Conservation (phyloP, 1,140 invertebrate species). For the Papilio helenus region DNA sequence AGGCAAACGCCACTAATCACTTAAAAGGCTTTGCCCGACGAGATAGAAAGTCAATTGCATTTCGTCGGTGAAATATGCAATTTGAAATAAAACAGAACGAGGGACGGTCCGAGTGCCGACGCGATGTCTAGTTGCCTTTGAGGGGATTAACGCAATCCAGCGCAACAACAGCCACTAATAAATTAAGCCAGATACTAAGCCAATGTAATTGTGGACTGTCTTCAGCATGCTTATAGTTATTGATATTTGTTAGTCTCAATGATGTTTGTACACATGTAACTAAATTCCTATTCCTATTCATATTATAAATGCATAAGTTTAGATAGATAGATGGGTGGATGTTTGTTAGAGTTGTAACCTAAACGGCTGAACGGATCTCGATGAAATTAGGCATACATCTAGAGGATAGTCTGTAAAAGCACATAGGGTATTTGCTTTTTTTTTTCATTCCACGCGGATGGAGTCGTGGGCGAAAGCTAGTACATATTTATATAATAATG, state of each 20-base stretch:
- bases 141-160: slow-evolving; percentile 4
- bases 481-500: too few species aligned
- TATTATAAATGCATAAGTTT: too few species aligned
- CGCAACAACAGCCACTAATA: background rate
- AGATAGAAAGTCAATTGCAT: slow-evolving; percentile 40
- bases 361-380: too few species aligned
- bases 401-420: too few species aligned
- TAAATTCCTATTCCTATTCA: too few species aligned
- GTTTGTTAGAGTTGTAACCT: too few species aligned
- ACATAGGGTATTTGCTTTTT: too few species aligned
- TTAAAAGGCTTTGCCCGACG: slow-evolving; percentile 43
- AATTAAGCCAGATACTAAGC: background rate
- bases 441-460: too few species aligned
- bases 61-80: slow-evolving; percentile 44
- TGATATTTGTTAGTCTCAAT: background rate
- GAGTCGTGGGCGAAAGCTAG: too few species aligned
- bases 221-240: background rate
- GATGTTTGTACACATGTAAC: background rate
- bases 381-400: too few species aligned
- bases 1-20: slow-evolving; percentile 41
- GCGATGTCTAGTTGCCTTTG: slow-evolving; percentile 10
- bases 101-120: background rate
- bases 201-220: background rate
- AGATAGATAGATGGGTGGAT: too few species aligned
- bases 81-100: slow-evolving; percentile 36